These are phyloP conservation scores for Sanderia malayensis DNA, from an alignment of 30 jellyfish, hydroid and myxozoan species.

Conservation along the genomic window DNA sequence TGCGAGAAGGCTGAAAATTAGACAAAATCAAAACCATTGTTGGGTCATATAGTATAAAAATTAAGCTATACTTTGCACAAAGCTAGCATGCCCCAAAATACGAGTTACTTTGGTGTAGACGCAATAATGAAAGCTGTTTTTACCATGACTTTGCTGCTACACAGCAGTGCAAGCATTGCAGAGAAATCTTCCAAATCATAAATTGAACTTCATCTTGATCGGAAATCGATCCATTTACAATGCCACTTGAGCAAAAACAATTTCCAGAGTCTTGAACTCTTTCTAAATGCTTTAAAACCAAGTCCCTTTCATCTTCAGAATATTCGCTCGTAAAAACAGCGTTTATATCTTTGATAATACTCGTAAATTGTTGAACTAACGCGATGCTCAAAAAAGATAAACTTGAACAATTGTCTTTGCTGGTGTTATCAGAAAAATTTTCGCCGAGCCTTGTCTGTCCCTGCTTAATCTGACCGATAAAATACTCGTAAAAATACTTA, in stretches of 20 bases:
- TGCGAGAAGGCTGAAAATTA: neutral
- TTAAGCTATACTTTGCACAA: neutral
- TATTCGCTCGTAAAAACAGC: neutral
- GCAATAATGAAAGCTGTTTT: neutral
- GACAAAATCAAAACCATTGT: neutral
- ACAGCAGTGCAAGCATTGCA: slow-evolving; percentile 14
- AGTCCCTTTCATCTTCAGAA: neutral
- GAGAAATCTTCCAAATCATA: slow-evolving; percentile 17
- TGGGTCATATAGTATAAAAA: too few species aligned
- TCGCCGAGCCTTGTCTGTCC: neutral
- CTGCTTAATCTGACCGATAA: neutral
- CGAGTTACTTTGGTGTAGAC: neutral
- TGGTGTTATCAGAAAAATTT: neutral
- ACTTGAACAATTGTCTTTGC: neutral
- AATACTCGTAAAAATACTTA: neutral
- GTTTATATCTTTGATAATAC: neutral
- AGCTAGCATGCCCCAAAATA: neutral
- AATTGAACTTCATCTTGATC: slow-evolving; percentile 1
- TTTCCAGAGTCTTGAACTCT: neutral
- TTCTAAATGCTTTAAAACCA: neutral
- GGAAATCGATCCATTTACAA: neutral
- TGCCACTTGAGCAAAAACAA: neutral
- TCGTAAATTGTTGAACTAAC: neutral
- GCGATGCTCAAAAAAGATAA: neutral
- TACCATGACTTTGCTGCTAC: slow-evolving; percentile 30